Base-by-base conservation (phyloP, 1,140 invertebrate species). In the Physella acuta region DNA sequence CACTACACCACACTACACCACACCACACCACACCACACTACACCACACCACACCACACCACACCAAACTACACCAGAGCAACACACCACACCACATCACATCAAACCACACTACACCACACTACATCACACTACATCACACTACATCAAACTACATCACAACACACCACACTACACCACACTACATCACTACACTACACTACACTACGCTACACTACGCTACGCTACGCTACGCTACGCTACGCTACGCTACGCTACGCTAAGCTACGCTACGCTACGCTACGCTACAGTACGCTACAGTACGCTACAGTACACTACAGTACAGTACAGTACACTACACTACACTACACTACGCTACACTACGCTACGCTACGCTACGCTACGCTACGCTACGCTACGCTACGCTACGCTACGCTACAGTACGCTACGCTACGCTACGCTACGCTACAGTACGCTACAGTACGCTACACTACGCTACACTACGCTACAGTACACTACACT, bases 141-240 rank as follows among this genome's bases (percentile, higher is more conserved):
- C 60, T 63, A 63, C 31, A 36, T 28, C 24, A 53, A 44, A 36
- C 63, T 65, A 65, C 63, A 53, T 24, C 33, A 65, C 63, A 52
- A n/a, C 33, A 53, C 63, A 65, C 49, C 53, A 65, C 52, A 28
- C 24, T 28, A n/a, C 16, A 55, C 60, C n/a, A 63, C 60, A 63
- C 36, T 63, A 39, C 60, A 60, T 33, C 3, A 36, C 60, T 39
- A 63, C 60, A 63, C 36, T 8, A 36, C 60, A 24, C 16, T 63
- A 63, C 60, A 39, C 36, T 24, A 34, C 60, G n/a, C 37, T 39
- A 26, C 60, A 63, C 36, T 2, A 8, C 44, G 44, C 36, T 44
- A 26, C 37, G n/a, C 17, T 63, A 44, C 60, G n/a, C 36, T 63
- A 63, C 60, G 44, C 44, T 44, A 3, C 34, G n/a, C 30, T 63